These are phyloP conservation scores for Cotesia vestalis DNA, from an alignment of 1,140 invertebrate genomes.

Conservation along the genomic window DNA sequence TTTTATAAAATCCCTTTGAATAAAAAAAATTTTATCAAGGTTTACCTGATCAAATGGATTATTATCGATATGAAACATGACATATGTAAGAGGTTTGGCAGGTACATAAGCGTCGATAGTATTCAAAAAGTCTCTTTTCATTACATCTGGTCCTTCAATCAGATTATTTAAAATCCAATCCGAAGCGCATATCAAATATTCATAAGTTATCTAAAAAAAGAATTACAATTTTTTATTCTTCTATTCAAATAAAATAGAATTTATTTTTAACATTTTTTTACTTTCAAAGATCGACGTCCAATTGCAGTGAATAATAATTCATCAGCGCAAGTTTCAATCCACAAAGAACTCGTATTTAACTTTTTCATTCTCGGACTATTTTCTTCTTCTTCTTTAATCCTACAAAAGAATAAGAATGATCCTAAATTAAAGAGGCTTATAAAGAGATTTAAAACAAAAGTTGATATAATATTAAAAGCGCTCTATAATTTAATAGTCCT, in stretches of 20 bases:
- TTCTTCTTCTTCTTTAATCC: conserved; percentile 38
- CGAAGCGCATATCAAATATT: conserved; percentile 74
- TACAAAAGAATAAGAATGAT: conserved; percentile 24
- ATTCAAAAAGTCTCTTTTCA: conserved; percentile 49
- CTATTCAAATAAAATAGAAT: conserved; percentile 1
- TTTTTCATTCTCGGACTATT: conserved; percentile 26
- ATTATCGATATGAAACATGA: conserved; percentile 80
- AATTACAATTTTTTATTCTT: conserved; percentile 5
- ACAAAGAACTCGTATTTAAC: conserved; percentile 50
- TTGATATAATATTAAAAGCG: neutral
- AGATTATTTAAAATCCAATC: conserved; percentile 73
- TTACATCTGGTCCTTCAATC: conserved; percentile 53
- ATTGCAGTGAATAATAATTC: conserved; percentile 58
- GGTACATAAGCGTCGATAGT: conserved; percentile 64
- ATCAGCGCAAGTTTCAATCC: conserved; percentile 59
- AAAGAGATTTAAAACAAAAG: conserved; percentile 17
- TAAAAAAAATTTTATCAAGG: conserved; percentile 13
- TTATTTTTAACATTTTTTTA: conserved; percentile 37
- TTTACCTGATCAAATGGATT: conserved; percentile 76
- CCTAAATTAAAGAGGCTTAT: neutral
- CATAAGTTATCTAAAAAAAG: conserved; percentile 70
- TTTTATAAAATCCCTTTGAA: neutral
- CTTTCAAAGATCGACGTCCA: conserved; percentile 63
- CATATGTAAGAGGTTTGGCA: conserved; percentile 71
- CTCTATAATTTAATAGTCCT: conserved; percentile 26